Evolutionary conservation across 2,888 invertebrate species (phyloP), one percentile per base, ranked within the genome.

Genomic region (Standfussiana lucernea): DNA sequence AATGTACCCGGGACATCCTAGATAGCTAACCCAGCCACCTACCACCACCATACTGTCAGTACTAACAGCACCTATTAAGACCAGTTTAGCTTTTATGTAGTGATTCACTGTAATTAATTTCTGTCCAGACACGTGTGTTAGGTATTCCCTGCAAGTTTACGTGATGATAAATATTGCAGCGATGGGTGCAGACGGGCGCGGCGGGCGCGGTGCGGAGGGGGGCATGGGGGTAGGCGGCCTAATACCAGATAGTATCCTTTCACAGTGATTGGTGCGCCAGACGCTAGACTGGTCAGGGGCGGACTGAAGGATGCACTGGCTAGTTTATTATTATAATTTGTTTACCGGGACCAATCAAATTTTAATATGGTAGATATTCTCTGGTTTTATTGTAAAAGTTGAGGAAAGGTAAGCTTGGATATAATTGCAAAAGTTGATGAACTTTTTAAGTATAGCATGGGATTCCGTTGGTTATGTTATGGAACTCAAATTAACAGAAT

Each of bases 231-330:
- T 21, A 47, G 21, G 15, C 76, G 71, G 81, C 68, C 80, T 73
- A 78, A 71, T 77, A 62, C 69, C 62, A 75, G 75, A 79, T 87
- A 87, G 71, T 80, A 75, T 76, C 85, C 89, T 88, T 84, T 87
- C 87, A 88, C 78, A 77, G 79, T 81, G 87, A 87, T 87, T 87
- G 87, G 76, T 66, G 78, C 78, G 68, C 80, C 80, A 81, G 85
- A 78, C 89, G 78, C 45, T 72, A 76, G 71, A 78, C 73, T 35
- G 32, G 0, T 3, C 87, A 84, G 88, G 50, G 82, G 35, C 35
- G 87, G 56, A 80, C 50, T 79, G 32, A 28, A 32, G 8, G 1
- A 1, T 32, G 8, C 8, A 7, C 13, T 10, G 7, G 21, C 21
- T 11, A 15, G 8, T 47, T 66, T 37, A 21, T 24, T 45, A 24